Evolutionary conservation across 2,888 invertebrate genomes (phyloP), one percentile per base, ranked within the genome.

Genomic region (Pycnomerus fuliginosus): DNA sequence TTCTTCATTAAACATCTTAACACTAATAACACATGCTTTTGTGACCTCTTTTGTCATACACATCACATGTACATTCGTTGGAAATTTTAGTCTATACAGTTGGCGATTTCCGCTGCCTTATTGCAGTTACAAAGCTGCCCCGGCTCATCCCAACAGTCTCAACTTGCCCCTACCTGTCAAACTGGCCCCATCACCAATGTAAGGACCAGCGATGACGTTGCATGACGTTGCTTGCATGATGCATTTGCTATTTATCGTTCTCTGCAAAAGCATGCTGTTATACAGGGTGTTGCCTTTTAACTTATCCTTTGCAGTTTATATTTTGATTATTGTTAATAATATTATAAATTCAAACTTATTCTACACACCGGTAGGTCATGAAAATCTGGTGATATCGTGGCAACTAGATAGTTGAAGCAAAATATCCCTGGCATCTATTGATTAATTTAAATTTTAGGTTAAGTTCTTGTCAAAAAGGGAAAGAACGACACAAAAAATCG

Each of bases 41-140:
- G 35, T 43, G 36, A 29, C 44, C 32, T 47, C 17, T 27, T 20
- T 36, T 30, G 24, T 16, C 22, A 40, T 35, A 42, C 40, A 50
- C 45, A 42, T 31, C 25, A 23, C 16, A 15, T 32, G 16, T 41
- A 51, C 45, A 45, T 37, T 39, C 11, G 56, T 53, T 62, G 65
- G 61, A 60, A 67, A 70, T 73, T 72, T 70, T 85, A 90, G 90
- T 88, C 86, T 90, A 84, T 90, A 90, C 84, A 89, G 90, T 87
- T 90, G 90, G 90, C 90, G 90, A 83, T 90, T 90, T 84, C 90
- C 90, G 81, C 87, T 90, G 85, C 90, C 90, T 83, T 90, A 90
- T 90, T 90, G 90, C 86, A 90, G 90, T 83, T 88, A 88, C 82
- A 84, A 84, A 81, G 84, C 83, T 76, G 82, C 83, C 63, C 72